Base-by-base conservation (phyloP, 37 sponge, comb jelly and placozoan genomes). In the Beroe ovata region DNA sequence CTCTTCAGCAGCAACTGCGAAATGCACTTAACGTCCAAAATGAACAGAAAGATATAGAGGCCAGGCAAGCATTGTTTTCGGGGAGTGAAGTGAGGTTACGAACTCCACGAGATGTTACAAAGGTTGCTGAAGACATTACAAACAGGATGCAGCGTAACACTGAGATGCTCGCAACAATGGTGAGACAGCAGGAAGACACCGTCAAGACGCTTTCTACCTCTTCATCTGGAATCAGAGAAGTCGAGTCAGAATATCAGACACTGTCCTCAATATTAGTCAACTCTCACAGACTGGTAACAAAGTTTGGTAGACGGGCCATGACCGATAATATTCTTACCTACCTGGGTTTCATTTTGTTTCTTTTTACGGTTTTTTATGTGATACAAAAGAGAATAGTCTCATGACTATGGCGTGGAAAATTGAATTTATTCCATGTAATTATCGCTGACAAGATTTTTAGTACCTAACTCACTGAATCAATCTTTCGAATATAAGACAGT, bases 281-380 rank as follows among this genome's bases (percentile, higher is more conserved):
- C 54, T 77, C 84, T 40, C 84, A 77, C 47, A 8, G 84, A 42
- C 38, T 77, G n/a, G 84, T 77, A 41, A 77, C 84, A 1, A 77
- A 77, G 84, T 42, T 77, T 77, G 84, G 84, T 21, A 30, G 54
- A 77, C 41, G 84, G 21, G 84, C 84, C 38, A 77, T 77, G 84
- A 77, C 84, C 23, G 84, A 77, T 42, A 77, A 42, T 0, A 77
- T 77, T 41, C 38, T 77, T 8, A 77, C 84, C 4, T 77, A 77
- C 25, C 28, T 77, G 47, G 42, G 84, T 6, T 77, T 77, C 54
- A 42, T 77, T 41, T 20, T 77, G 25, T 77, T 77, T 77, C 84
- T 77, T 11, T 77, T 42, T 40, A 77, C 84, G 4, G 84, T 77
- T 1, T 1, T 42, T 37, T 77, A 77, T 77, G 84, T 77, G 26